Base-by-base conservation (phyloP, 2,113 vertebrate species). In the Microcebus griseorufus region DNA sequence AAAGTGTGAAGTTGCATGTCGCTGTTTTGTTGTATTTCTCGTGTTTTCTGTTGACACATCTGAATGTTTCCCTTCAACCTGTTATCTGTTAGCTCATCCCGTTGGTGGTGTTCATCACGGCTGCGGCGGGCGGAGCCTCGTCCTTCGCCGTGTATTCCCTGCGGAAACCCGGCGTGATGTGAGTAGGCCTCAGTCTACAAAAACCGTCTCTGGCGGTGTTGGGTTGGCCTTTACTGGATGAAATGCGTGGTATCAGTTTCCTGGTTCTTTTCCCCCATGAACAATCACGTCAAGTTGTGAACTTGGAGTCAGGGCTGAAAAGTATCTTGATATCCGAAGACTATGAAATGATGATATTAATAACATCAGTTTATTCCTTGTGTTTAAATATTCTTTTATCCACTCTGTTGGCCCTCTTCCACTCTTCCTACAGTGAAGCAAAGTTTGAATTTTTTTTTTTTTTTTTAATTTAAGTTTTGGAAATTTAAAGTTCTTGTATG, bases 161-260 rank as follows among this genome's bases (percentile, higher is more conserved):
- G 0, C 12, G 98, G 34, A 99, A 99, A 98, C 12, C 97, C 0
- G 99, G 99, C 73, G 99, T 99, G 37, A 98, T 99, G 99, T 99
- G 99, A 99, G 99, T 90, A 96, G 17, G 23, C 39, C 18, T 65
- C 29, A 10, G 3, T 55, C 65, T 88, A 34, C 34, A 42, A 22
- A 65, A 65, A 53, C 29, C 3, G 9, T 18, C 51, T 85, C 60
- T 14, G 42, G 70, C 3, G 2, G n/a, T 86, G 53, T 42, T 75
- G 39, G 25, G 39, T 34, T 48, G 58, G 23, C 64, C 5, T 87
- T 60, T 14, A 7, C 37, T 20, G 84, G 65, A 83, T 79, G 58
- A 45, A 84, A 89, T 53, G 53, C 11, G 1, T 32, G 55, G 1
- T 9, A 37, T 60, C 72, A 3, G 55, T 78, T 92, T 90, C 51